Evolutionary conservation across 2,888 invertebrate species (phyloP), one percentile per base, ranked within the genome.

Genomic region (Zaprionus lineosus): DNA sequence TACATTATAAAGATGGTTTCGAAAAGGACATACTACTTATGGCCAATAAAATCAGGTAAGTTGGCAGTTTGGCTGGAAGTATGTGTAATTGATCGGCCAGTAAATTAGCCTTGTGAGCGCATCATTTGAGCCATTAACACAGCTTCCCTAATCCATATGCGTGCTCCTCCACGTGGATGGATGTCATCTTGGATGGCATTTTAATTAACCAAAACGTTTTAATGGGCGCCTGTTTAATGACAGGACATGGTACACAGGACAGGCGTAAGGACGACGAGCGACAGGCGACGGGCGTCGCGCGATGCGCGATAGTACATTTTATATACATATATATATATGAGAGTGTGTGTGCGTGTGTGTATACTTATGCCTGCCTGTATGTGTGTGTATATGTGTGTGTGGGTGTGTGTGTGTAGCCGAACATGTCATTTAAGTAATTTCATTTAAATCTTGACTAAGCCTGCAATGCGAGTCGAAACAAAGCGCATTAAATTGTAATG

Each of bases 401-500:
- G 34, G 31, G 19, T 40, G 12, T 43, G 28, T 34, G 40, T 43
- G 57, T 51, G 51, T 57, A n/a, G n/a, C 70, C 37, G 51, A 57
- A 64, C 67, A 67, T 70, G 65, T 67, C 67, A 64, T 70, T 67
- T 46, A 65, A 67, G 71, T 70, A 70, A 67, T 67, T 67, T 64
- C 71, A 74, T 74, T 77, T 74, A 74, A 82, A 82, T 78, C 78
- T 65, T 53, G 29, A 58, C 71, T 82, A 75, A 75, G 74, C 78
- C 58, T 40, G 64, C 74, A 44, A 43, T 59, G 52, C 29, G 36
- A 39, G 26, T 59, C 50, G 48, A 40, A 62, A 48, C 76, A 83
- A 83, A 72, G 76, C 76, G 61, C 83, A 83, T 83, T 79, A 83
- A 83, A 83, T 79, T 75, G 75, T 78, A 83, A 71, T 75, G 79